These are phyloP conservation scores for Paragorgia papillata DNA, from an alignment of 92 coral and sea anemone species.

Conservation along the genomic window DNA sequence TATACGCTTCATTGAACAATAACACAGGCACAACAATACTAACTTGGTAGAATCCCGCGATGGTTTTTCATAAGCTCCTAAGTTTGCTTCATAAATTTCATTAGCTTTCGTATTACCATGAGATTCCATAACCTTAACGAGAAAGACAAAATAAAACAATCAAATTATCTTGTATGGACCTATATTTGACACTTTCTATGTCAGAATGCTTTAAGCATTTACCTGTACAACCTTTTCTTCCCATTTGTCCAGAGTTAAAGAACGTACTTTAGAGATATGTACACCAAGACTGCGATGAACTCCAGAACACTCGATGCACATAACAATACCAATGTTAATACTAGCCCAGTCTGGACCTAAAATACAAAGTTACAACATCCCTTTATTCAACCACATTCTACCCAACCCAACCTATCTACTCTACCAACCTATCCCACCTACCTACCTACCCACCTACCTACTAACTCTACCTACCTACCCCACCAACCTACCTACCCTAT, in stretches of 20 bases:
- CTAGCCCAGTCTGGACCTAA: conserved; percentile 99
- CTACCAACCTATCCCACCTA: no score
- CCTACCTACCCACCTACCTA: no score
- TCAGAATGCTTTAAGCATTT: neutral
- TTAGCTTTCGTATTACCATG: conserved; percentile 87
- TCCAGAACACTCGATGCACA: conserved; percentile 99
- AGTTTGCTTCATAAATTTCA: conserved; percentile 74
- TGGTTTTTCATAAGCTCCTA: conserved; percentile 69
- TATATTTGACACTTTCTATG: neutral
- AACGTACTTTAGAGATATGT: conserved; percentile 95
- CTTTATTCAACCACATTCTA: neutral
- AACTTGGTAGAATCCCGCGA: conserved; percentile 92
- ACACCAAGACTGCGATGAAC: conserved; percentile 97
- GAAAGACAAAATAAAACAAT: neutral
- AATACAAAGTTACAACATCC: neutral
- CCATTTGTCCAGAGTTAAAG: conserved; percentile 94
- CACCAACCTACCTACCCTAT: no score
- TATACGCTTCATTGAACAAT: no score
- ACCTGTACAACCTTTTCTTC: conserved; percentile 94
- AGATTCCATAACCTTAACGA: conserved; percentile 87
- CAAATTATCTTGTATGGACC: neutral
- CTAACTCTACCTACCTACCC: no score
- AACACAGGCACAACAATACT: no score
- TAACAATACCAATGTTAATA: conserved; percentile 82
- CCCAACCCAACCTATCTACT: neutral